Percentiles rank a stretch among this genome's conserved stretches.
These are phyloP conservation scores for Trissoscelio sp. DNA, from an alignment of 2,888 invertebrate species.

Conservation along the genomic window DNA sequence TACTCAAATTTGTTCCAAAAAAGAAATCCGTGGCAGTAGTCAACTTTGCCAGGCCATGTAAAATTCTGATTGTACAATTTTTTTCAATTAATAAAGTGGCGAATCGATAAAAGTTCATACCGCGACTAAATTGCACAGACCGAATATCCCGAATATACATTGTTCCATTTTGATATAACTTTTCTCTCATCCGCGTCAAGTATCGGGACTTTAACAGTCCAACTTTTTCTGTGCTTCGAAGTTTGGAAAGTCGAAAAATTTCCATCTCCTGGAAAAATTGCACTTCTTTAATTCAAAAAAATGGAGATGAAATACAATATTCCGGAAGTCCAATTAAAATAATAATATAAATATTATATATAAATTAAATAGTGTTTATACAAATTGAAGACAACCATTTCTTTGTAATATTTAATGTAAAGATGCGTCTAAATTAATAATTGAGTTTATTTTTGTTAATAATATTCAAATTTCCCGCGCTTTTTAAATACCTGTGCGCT, in stretches of 20 bases:
- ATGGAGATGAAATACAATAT: no score
- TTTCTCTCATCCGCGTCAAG: constrained; percentile 16
- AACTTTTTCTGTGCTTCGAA: constrained; percentile 10
- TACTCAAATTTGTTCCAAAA: constrained; percentile 8
- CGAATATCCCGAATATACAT: constrained; percentile 1
- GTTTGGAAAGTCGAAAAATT: constrained; percentile 16
- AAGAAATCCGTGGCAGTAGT: neutral
- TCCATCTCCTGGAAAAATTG: constrained; percentile 1
- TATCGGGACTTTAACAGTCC: constrained; percentile 15
- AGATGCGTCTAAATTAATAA: no score
- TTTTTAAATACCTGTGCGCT: no score
- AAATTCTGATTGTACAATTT: constrained; percentile 6
- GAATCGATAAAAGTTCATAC: constrained; percentile 18
- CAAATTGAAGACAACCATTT: no score
- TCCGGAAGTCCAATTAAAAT: no score
- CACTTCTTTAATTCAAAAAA: neutral
- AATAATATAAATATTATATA: no score
- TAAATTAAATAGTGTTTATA: no score
- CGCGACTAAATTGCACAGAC: neutral
- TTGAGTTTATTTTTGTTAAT: no score
- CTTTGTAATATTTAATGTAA: no score
- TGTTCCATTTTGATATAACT: constrained; percentile 22
- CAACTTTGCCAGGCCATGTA: neutral
- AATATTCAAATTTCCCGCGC: no score
- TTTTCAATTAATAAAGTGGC: constrained; percentile 19